Conservation (phyloP, 2,888 invertebrate species). For the Leptopterna dolabrata region DNA sequence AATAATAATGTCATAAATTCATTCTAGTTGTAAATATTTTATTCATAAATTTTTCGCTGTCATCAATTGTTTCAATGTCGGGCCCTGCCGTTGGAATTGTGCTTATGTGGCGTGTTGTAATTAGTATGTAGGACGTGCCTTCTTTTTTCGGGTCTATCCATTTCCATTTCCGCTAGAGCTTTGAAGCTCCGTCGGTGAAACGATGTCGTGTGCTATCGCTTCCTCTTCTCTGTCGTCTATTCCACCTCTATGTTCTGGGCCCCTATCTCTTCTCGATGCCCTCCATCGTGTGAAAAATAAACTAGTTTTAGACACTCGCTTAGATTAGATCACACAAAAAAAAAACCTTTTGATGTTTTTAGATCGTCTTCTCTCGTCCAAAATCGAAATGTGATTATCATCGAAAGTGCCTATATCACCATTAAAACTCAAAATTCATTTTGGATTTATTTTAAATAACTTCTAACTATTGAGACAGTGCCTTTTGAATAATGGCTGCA, state of each 20-base stretch:
- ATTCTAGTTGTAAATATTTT: constrained; percentile 53
- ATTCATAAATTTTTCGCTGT: constrained; percentile 25
- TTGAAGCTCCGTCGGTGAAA: constrained; percentile 58
- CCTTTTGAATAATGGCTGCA: not conserved
- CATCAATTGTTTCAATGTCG: constrained; percentile 29
- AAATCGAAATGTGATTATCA: constrained; percentile 13
- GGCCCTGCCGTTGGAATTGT: constrained; percentile 25
- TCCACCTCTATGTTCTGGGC: not conserved
- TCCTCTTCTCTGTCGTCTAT: constrained; percentile 42
- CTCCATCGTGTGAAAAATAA: not conserved
- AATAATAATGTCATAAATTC: constrained; percentile 45
- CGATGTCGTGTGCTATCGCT: constrained; percentile 60
- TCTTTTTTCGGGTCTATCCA: constrained; percentile 47
- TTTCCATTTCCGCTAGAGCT: constrained; percentile 59
- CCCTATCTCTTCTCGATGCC: not conserved
- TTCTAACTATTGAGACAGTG: not conserved
- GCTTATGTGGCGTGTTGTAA: constrained; percentile 28
- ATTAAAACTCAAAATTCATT: not conserved
- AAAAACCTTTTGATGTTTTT: not conserved
- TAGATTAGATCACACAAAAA: not conserved
- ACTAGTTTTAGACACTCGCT: not conserved
- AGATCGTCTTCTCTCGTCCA: not conserved
- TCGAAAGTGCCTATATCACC: not conserved
- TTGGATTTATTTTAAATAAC: not conserved
- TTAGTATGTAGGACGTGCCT: constrained; percentile 1